Evolutionary conservation across 2,113 vertebrate species (phyloP).

Genomic region (Sitta europaea): DNA sequence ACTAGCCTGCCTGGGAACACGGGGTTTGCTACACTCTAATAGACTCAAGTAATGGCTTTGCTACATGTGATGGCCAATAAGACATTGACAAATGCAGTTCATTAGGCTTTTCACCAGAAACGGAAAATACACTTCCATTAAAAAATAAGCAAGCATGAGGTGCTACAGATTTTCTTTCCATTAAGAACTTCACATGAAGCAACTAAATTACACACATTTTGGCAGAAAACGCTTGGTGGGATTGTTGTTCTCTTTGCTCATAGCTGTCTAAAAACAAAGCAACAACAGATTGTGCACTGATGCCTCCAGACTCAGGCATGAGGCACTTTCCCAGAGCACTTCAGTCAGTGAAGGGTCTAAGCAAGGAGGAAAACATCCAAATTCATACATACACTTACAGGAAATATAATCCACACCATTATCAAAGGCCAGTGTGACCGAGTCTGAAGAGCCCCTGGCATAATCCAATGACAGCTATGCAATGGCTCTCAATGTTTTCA

Average conservation of each 20-base stretch:
- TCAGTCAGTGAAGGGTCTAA: background rate
- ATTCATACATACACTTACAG: no score
- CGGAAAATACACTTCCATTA: background rate
- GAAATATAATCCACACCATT: background rate
- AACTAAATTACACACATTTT: background rate
- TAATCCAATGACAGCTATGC: background rate
- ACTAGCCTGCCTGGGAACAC: background rate
- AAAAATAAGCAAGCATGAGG: background rate
- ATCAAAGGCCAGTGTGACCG: background rate
- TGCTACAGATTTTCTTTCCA: background rate
- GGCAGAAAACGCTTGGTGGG: background rate
- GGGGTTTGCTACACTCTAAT: background rate
- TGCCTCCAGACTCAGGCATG: background rate
- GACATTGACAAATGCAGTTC: background rate
- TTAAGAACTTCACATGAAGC: background rate
- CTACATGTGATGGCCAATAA: background rate
- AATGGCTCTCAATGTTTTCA: background rate
- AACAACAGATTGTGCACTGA: background rate
- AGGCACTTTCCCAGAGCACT: background rate
- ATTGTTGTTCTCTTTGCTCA: background rate
- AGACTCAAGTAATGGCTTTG: background rate
- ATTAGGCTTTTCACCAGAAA: background rate
- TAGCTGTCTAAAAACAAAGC: background rate
- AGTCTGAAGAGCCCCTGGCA: background rate
- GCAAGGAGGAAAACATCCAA: background rate